These are phyloP conservation scores for Oscheius sp. DNA, from an alignment of 2,888 invertebrate genomes.

Conservation along the genomic window DNA sequence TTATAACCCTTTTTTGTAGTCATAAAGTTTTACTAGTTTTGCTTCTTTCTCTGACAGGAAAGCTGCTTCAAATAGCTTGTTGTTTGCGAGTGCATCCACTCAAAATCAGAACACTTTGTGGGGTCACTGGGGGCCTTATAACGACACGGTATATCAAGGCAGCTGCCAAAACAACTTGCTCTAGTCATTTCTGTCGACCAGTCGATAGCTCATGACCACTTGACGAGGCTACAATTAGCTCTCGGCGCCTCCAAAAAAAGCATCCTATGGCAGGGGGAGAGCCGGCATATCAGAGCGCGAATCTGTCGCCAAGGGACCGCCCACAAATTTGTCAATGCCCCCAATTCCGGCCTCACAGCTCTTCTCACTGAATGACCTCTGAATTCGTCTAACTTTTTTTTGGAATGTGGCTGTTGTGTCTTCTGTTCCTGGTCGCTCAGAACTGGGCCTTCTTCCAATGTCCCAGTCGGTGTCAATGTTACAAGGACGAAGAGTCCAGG, in stretches of 20 bases:
- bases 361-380: slow-evolving; percentile 30
- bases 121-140: too few relatives aligned
- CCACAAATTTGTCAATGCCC: slow-evolving; percentile 39
- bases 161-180: too few relatives aligned
- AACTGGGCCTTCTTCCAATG: slow-evolving; percentile 41
- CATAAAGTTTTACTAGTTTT: too few relatives aligned
- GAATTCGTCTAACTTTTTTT: slow-evolving; percentile 28
- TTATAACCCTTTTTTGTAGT: too few relatives aligned
- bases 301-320: slow-evolving; percentile 37
- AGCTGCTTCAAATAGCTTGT: too few relatives aligned
- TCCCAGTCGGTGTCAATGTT: slow-evolving; percentile 63
- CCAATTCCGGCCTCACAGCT: too few relatives aligned
- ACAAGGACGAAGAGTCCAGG: slow-evolving; percentile 54
- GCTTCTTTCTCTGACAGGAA: too few relatives aligned
- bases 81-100: too few relatives aligned
- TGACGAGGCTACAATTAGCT: slow-evolving; percentile 2
- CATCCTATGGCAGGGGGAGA: background rate
- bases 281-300: slow-evolving; percentile 21
- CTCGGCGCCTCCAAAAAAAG: background rate
- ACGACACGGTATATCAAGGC: too few relatives aligned
- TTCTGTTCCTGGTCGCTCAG: background rate
- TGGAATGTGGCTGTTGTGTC: background rate
- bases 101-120: too few relatives aligned
- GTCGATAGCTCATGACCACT: too few relatives aligned
- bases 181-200: too few relatives aligned